A percentile compares a stretch with the other conserved stretches of the same genome.
Conservation (phyloP, 53 echinoderm and acorn worm species). For the Astropecten irregularis region DNA sequence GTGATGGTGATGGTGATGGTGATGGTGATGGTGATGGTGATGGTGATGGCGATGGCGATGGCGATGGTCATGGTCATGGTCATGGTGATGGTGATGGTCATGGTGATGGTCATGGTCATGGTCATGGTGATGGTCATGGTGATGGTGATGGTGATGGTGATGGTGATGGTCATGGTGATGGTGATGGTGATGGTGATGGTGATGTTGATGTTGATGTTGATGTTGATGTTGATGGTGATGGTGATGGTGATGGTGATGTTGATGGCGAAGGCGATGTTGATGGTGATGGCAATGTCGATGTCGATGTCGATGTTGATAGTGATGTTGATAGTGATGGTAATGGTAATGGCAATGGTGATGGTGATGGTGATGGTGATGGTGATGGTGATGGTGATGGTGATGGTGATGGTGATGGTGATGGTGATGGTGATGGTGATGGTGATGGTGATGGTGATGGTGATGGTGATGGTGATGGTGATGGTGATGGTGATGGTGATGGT, state of each 20-base stretch:
- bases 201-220: not conserved
- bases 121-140: not conserved
- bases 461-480: conserved; percentile 10
- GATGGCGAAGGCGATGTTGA: not conserved
- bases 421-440: conserved; percentile 10
- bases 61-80: not conserved
- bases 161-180: conserved; percentile 5
- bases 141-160: conserved; percentile 10
- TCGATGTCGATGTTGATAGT: not conserved
- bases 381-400: conserved; percentile 6
- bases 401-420: conserved; percentile 10
- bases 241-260: conserved; percentile 5
- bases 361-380: conserved; percentile 10
- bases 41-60: conserved; percentile 3
- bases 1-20: conserved; percentile 10
- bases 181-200: conserved; percentile 10
- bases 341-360: not conserved
- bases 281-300: not conserved
- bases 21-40: conserved; percentile 10
- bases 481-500: conserved; percentile 10
- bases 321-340: not conserved
- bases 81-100: conserved; percentile 1
- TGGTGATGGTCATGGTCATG: conserved; percentile 1
- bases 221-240: conserved; percentile 1
- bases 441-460: conserved; percentile 10